Percentiles rank a stretch among this genome's conserved stretches.
Conservation (phyloP, 1,140 invertebrate species). For the Monomorium pharaonis region DNA sequence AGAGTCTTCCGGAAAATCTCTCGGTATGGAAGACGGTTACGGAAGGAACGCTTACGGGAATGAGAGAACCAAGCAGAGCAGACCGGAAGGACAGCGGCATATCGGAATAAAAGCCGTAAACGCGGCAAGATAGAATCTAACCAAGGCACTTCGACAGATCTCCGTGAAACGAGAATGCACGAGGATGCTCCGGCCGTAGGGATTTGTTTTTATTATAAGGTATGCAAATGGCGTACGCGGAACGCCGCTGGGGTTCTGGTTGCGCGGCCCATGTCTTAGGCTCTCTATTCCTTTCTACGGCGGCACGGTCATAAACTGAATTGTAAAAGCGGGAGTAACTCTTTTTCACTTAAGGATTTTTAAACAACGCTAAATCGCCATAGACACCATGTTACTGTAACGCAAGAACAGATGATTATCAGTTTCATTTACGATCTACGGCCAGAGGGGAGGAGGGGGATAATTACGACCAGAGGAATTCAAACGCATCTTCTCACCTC, state of each 20-base stretch:
- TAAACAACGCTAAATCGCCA: slow-evolving; percentile 11
- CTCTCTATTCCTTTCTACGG: slow-evolving; percentile 21
- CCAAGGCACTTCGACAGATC: slow-evolving; percentile 48
- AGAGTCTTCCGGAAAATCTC: slow-evolving; percentile 42
- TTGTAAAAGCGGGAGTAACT: slow-evolving; percentile 27
- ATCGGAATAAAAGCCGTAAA: slow-evolving; percentile 47
- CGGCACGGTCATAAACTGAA: slow-evolving; percentile 42
- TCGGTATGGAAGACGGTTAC: slow-evolving; percentile 6
- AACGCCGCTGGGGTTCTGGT: slow-evolving; percentile 36
- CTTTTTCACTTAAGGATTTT: slow-evolving; percentile 12
- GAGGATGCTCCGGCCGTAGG: slow-evolving; percentile 14
- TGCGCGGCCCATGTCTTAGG: slow-evolving; percentile 18
- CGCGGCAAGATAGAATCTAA: slow-evolving; percentile 48
- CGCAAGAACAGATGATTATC: not conserved
- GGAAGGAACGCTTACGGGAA: slow-evolving; percentile 8
- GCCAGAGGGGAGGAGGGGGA: too few relatives aligned
- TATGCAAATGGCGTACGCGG: slow-evolving; percentile 55
- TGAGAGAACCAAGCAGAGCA: not conserved
- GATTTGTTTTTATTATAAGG: slow-evolving; percentile 67
- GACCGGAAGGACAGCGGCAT: slow-evolving; percentile 9
- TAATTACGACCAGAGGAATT: not conserved
- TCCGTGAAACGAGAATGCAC: slow-evolving; percentile 46
- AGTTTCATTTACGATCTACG: not conserved
- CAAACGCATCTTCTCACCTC: not conserved
- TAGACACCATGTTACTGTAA: not conserved